Evolutionary conservation across 2,113 vertebrate genomes (phyloP), one percentile per base, ranked within the genome.

Genomic region (Pituophis catenifer): DNA sequence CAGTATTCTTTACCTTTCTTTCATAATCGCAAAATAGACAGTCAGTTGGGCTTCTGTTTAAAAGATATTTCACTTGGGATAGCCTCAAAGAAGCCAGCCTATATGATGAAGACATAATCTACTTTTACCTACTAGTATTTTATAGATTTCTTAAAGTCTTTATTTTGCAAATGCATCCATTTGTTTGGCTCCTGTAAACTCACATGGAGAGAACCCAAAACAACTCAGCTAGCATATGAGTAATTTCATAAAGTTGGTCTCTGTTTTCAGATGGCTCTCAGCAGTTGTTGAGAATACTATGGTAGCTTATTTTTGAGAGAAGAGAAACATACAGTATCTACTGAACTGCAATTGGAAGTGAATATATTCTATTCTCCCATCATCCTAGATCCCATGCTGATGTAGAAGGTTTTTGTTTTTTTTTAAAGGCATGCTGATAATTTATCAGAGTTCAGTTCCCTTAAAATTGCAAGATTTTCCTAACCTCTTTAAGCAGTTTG

Each of bases 221-320:
- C 33, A 54, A 70, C 23, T 86, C 48, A 65, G 5, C 13, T 38
- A 48, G 57, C n/a, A 92, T 90, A 91, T 70, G 59, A 53, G 15
- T 0, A 10, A 85, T 59, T 57, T 91, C 93, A 48, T 44, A 57
- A 24, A 29, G 33, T 0, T 0, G 59, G 38, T 44, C 2, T 1
- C 13, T 26, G 59, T 65, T 94, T 96, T 94, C 93, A 95, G 91
- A 88, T 95, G 92, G 92, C 38, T 94, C 12, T 92, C 86, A 54
- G 11, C 55, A 94, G 38, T 65, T 92, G 24, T 57, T 93, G 50
- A 13, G 29, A n/a, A 75, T 21, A 65, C 86, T 44, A 13, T 91
- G 50, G 9, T 0, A 0, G 58, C 75, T 89, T 89, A 91, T 95
- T 81, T 2, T 50, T 38, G 44, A 1, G 70, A 86, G 19, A 93